phyloP scores from a whole-genome alignment of 1,140 invertebrate species.

The Charaxes varanes region DNA sequence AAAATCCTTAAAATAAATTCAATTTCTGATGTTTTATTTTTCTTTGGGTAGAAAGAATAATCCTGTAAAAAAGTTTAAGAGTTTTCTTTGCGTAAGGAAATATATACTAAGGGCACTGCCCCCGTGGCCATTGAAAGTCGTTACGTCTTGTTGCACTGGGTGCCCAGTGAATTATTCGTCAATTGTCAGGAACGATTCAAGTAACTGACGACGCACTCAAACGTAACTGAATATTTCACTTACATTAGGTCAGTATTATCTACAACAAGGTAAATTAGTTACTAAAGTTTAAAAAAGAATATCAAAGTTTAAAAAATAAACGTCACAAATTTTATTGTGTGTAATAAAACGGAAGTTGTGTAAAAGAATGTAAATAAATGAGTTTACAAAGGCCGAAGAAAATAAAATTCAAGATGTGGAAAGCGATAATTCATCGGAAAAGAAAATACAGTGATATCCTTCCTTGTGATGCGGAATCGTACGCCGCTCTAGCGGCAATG shows the following conservation, averaged over 20 bases:
- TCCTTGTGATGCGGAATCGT: conserved; percentile 54
- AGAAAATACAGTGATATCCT: conserved; percentile 62
- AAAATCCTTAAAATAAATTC: no score
- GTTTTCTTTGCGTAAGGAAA: no score
- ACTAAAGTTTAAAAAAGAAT: no score
- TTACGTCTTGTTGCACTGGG: conserved; percentile 39
- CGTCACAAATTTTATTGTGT: no score
- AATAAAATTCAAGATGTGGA: conserved; percentile 62
- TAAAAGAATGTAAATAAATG: conserved; percentile 51
- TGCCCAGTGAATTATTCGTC: conserved; percentile 45
- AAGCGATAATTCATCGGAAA: conserved; percentile 59
- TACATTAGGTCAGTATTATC: conserved; percentile 17
- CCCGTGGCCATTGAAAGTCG: conserved; percentile 51
- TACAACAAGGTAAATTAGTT: no score
- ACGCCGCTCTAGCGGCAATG: conserved; percentile 59
- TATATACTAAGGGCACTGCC: conserved; percentile 53
- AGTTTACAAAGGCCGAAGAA: conserved; percentile 57
- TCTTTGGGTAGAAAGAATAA: no score
- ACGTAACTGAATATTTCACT: conserved; percentile 8
- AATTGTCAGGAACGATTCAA: conserved; percentile 32
- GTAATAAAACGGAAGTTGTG: background rate
- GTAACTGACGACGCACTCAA: conserved; percentile 10
- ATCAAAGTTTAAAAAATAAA: no score
- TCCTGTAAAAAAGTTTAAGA: no score
- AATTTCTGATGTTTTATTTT: no score